phyloP scores from a whole-genome alignment of 2,797 vertebrate genomes.

The Intellagama lesueurii region DNA sequence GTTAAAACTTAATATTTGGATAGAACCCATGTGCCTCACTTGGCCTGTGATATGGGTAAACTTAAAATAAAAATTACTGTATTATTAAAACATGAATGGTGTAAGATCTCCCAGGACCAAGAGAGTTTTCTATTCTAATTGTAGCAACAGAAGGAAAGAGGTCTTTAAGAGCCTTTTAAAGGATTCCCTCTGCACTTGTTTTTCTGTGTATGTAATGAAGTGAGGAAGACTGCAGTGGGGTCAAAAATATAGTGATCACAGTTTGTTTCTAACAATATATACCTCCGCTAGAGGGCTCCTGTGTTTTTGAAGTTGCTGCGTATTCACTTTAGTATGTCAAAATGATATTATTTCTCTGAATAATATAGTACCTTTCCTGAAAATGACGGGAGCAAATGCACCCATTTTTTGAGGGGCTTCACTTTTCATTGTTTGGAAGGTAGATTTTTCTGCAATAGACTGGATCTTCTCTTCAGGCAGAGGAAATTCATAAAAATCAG shows the following conservation, averaged over 20 bases:
- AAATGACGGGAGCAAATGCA: slow-evolving; percentile 59
- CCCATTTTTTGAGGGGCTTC: slow-evolving; percentile 64
- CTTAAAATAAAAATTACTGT: neutral
- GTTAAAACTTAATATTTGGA: no score
- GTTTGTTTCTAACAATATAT: neutral
- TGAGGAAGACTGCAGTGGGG: neutral
- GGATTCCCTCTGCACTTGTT: neutral
- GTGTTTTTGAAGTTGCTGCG: neutral
- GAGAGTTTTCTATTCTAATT: neutral
- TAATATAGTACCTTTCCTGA: slow-evolving; percentile 71
- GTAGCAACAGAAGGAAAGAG: neutral
- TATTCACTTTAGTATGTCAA: neutral
- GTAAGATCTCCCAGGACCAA: neutral
- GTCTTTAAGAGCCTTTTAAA: neutral
- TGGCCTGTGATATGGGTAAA: no score
- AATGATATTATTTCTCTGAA: neutral
- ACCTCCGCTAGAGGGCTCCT: neutral
- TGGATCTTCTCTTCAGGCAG: slow-evolving; percentile 73
- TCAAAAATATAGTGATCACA: neutral
- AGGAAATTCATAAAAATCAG: slow-evolving; percentile 75
- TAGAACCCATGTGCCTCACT: no score
- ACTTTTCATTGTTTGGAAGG: slow-evolving; percentile 65
- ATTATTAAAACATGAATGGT: neutral
- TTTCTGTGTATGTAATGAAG: neutral
- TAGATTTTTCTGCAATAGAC: slow-evolving; percentile 61